phyloP scores from a whole-genome alignment of 2,797 vertebrate genomes.

The Lutjanus campechanus region DNA sequence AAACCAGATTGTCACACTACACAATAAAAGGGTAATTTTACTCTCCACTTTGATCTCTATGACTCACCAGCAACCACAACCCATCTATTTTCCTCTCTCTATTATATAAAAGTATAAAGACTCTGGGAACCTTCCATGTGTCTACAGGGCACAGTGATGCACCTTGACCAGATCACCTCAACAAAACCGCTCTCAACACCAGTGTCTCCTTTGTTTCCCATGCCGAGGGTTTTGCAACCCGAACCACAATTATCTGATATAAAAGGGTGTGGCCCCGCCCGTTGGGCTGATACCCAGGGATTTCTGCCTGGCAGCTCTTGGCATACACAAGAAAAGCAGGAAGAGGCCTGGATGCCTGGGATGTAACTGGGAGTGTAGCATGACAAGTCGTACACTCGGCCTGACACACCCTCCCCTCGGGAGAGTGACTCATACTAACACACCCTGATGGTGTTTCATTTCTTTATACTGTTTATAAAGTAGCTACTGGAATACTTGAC shows the following conservation, averaged over 20 bases:
- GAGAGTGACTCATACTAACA: slow-evolving; percentile 65
- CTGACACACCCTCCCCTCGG: slow-evolving; percentile 55
- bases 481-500: neutral
- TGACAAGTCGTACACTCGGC: slow-evolving; percentile 18
- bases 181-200: slow-evolving; percentile 5
- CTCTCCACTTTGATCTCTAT: slow-evolving; percentile 38
- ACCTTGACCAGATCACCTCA: slow-evolving; percentile 26
- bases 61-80: slow-evolving; percentile 59
- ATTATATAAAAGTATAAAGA: slow-evolving; percentile 45
- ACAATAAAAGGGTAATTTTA: neutral
- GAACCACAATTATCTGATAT: slow-evolving; percentile 32
- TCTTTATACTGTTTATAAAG: slow-evolving; percentile 19
- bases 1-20: neutral
- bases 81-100: slow-evolving; percentile 9
- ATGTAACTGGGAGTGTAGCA: slow-evolving; percentile 35
- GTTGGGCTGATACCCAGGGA: slow-evolving; percentile 9
- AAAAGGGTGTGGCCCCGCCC: slow-evolving; percentile 27
- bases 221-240: slow-evolving; percentile 24
- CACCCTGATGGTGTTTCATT: slow-evolving; percentile 33
- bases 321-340: slow-evolving; percentile 32
- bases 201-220: slow-evolving; percentile 14
- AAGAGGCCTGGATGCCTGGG: slow-evolving; percentile 26
- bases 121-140: slow-evolving; percentile 15
- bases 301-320: slow-evolving; percentile 43
- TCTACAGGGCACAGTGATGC: slow-evolving; percentile 33